Evolutionary conservation across 2,888 invertebrate species (phyloP).

Genomic region (Heliconius sara): DNA sequence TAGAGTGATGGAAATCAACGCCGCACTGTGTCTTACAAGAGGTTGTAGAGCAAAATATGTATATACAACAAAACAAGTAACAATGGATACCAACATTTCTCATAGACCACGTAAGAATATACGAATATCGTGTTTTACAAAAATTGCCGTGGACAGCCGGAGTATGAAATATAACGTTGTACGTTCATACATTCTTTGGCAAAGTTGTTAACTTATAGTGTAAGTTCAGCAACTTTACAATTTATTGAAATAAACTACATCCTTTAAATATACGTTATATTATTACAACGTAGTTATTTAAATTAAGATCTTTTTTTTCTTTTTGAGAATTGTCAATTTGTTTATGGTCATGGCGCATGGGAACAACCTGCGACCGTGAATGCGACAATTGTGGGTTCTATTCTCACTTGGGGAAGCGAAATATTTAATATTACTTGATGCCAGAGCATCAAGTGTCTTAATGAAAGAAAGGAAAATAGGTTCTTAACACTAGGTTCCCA

Average conservation of each 20-base stretch:
- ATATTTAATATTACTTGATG: no score
- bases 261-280: background rate
- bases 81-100: constrained; percentile 56
- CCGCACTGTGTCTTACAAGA: background rate
- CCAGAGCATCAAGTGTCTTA: no score
- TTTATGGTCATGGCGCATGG: no score
- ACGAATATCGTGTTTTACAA: constrained; percentile 57
- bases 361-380: no score
- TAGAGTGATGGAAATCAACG: background rate
- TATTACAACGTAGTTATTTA: background rate
- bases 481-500: no score
- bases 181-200: background rate
- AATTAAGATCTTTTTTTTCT: no score
- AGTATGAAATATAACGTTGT: constrained; percentile 16
- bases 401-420: no score
- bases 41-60: background rate
- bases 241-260: constrained; percentile 4
- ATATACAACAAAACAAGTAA: background rate
- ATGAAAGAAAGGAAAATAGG: no score
- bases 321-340: no score
- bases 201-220: constrained; percentile 12
- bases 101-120: constrained; percentile 53
- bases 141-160: constrained; percentile 57
- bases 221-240: background rate
- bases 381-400: no score